Base-by-base conservation (phyloP, 2,113 vertebrate genomes). In the Tragulus kanchil region DNA sequence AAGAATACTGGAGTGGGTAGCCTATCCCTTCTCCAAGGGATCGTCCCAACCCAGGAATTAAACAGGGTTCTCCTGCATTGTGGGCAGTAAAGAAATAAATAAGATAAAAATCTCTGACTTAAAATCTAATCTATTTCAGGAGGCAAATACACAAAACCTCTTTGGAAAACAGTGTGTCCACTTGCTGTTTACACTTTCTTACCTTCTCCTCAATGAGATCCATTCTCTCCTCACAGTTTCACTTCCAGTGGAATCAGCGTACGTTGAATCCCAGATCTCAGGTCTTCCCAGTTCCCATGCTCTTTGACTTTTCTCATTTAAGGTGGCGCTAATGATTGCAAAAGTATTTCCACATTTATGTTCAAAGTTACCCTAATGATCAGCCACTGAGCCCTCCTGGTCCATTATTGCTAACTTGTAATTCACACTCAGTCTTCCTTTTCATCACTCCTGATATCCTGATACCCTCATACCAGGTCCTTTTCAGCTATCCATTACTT, bases 401-500 rank as follows among this genome's bases (percentile, higher is more conserved):
- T 79, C 61, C 13, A 12, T 1, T 62, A 10, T 52, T 73, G 28
- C 62, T 87, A 84, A 95, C 62, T 90, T 94, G 82, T 48, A 82
- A 85, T 87, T 98, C 89, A 97, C 69, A 89, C 48, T 65, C 94
- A 58, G 82, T 62, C 91, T 89, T 85, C 93, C 89, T 97, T 96
- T 73, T 96, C 93, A 97, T 69, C 92, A 96, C 89, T 77, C 14
- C 50, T 83, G 94, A 89, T 65, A 96, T 54, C 89, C 89, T 96
- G 97, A 96, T 97, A 95, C 73, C 93, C 73, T 52, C 81, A 92
- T 16, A 86, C 36, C 90, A 92, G 95, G 65, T 97, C 45, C 31
- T 97, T 97, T 97, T 86, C 91, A 94, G 83, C 94, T 94, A 97
- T 97, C 95, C 67, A 75, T 93, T 97, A 97, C 97, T 92, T 88